A percentile compares a stretch with the other conserved stretches of the same genome.
phyloP scores from a whole-genome alignment of 2,797 vertebrate genomes.

The Pseudochromis fuscus region DNA sequence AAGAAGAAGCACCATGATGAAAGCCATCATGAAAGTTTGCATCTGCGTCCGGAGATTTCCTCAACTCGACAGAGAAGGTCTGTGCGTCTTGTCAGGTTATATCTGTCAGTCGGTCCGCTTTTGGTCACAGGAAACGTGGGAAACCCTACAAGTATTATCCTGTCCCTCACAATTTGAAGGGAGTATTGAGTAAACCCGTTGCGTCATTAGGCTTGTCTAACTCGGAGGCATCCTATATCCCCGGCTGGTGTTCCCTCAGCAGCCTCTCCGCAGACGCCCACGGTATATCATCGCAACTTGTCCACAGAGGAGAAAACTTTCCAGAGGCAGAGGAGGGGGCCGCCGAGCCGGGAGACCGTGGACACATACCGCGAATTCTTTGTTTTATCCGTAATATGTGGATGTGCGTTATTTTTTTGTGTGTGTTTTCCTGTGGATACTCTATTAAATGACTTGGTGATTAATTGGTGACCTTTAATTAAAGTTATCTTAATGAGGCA shows the following conservation, averaged over 20 bases:
- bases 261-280: slow-evolving; percentile 44
- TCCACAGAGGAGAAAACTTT: slow-evolving; percentile 12
- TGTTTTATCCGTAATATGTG: too few species aligned
- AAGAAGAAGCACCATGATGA: slow-evolving; percentile 54
- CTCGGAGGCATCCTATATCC: slow-evolving; percentile 53
- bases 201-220: slow-evolving; percentile 77
- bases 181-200: slow-evolving; percentile 72
- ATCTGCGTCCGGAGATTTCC: slow-evolving; percentile 33
- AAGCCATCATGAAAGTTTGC: slow-evolving; percentile 54
- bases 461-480: too few species aligned
- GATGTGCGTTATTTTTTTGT: too few species aligned
- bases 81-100: slow-evolving; percentile 68
- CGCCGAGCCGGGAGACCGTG: too few species aligned
- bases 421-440: too few species aligned
- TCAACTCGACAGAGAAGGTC: slow-evolving; percentile 9
- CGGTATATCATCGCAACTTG: not conserved
- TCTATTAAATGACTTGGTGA: too few species aligned
- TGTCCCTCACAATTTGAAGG: slow-evolving; percentile 59
- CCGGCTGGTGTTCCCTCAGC: slow-evolving; percentile 44
- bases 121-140: slow-evolving; percentile 69
- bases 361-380: too few species aligned
- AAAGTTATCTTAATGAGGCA: too few species aligned
- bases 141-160: slow-evolving; percentile 74
- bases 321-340: slow-evolving; percentile 5
- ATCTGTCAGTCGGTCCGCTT: slow-evolving; percentile 56